Evolutionary conservation across 2,797 vertebrate species (phyloP).

Genomic region (Vireo griseus): DNA sequence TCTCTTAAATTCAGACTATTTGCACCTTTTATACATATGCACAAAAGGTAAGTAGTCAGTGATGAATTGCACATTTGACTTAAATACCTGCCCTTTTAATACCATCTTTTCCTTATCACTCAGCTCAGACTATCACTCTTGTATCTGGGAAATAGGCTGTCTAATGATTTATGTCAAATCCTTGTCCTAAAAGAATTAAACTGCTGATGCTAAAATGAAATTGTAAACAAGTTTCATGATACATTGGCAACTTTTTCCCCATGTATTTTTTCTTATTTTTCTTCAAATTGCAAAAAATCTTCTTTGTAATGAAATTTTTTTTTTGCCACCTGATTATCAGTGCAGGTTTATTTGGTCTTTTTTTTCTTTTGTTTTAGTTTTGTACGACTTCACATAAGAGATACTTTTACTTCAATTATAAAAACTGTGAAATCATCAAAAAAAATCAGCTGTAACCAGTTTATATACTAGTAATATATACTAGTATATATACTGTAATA

Average conservation of each 20-base stretch:
- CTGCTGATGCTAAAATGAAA: neutral
- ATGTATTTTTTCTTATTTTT: neutral
- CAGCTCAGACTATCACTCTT: neutral
- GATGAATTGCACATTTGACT: neutral
- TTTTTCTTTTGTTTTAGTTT: neutral
- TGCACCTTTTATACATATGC: neutral
- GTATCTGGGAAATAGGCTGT: neutral
- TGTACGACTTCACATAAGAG: neutral
- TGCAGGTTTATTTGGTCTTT: neutral
- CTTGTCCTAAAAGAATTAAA: neutral
- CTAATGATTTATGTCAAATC: neutral
- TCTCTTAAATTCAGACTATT: neutral
- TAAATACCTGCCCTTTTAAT: neutral
- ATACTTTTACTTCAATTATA: neutral
- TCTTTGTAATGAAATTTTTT: neutral
- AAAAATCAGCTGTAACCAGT: neutral
- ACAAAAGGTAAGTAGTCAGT: neutral
- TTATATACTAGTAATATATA: too few species aligned
- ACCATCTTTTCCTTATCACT: neutral
- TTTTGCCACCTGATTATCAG: neutral
- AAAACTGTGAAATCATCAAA: neutral
- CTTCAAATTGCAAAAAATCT: neutral
- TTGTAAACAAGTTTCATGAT: neutral
- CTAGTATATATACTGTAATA: neutral
- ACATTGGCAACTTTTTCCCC: neutral